Evolutionary conservation across 1,140 invertebrate species (phyloP), one percentile per base, ranked within the genome.

Genomic region (Saccostrea glomerata): DNA sequence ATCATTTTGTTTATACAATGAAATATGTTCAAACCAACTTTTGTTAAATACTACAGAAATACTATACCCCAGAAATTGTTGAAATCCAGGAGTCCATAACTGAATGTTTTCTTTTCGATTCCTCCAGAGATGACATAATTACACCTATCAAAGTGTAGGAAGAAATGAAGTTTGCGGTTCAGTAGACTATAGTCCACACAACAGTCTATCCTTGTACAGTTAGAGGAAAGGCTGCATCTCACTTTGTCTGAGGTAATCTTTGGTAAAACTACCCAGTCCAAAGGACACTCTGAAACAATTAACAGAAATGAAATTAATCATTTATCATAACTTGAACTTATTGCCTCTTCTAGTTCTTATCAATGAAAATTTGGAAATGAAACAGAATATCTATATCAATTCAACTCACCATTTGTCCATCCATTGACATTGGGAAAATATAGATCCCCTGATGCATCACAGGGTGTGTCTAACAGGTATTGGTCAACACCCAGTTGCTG

Each of bases 71-170:
- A 84, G 5, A 84, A 84, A 12, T 20, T 12, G 23, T 56, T 56
- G 36, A 85, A 85, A 63, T 85, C 84, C 0, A 60, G 56, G 1
- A 85, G 20, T 20, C 55, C 55, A 63, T 63, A 85, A 40, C 47
- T 56, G 56, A 85, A 85, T 15, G 84, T 85, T 58, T 58, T 40
- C 55, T 58, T 85, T 60, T 85, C 84, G 20, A 85, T 56, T 36
- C 55, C 54, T 85, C 84, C 84, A 30, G 55, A 25, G 4, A 85
- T 63, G 15, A 85, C 84, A 63, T 85, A 85, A 17, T 85, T 85
- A 36, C 84, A 85, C 25, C 58, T 85, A 56, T 85, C 84, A 63
- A 85, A 85, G 84, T 60, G 56, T 15, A 85, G 25, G 15, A 23
- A 63, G 84, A 85, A 63, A 63, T 85, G 84, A 12, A 60, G 30